Evolutionary conservation across 2,113 vertebrate species (phyloP), one percentile per base, ranked within the genome.

Genomic region (Oncorhynchus gorbuscha): DNA sequence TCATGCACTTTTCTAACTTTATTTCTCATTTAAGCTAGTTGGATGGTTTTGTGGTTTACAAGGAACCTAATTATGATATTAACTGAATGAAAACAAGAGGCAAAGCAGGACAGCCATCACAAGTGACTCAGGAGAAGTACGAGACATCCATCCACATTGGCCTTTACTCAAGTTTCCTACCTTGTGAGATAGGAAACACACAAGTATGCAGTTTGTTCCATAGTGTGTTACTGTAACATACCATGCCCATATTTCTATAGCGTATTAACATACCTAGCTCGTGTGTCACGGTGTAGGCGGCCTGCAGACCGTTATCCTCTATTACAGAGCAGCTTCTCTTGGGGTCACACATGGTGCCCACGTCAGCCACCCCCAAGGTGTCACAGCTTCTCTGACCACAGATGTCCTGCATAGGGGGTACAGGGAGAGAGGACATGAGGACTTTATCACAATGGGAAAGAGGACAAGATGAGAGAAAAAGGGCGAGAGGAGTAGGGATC

Each of bases 241-340:
- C 28, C 67, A 45, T 26, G 39, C 20, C 11, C 20, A 5, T 14
- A 5, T 28, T 26, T 26, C 20, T n/a, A 24, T 49, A 1, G 69
- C 13, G 11, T 14, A 39, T 13, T 18, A 16, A 78, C 76, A 66
- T 86, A 97, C 96, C 96, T n/a, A 97, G 92, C 81, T 97, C 95
- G 0, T 96, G 96, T 76, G 95, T 95, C 84, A 95, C 83, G 1
- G 96, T 97, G 91, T 95, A 96, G 79, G 95, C 95, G 0, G 95
- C 93, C 85, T 96, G 95, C 55, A 97, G 92, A 0, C 96, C 96
- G 81, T 96, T 94, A 0, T 97, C 96, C 85, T 95, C 94, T 0
- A 96, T 95, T 77, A 96, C 95, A 0, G 95, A 95, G 79, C 96
- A 97, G 91, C 96, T 97, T 83, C 95, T 95, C 86, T 92, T 95